phyloP scores from a whole-genome alignment of 2,113 vertebrate genomes.

The Puffinus mauretanicus region DNA sequence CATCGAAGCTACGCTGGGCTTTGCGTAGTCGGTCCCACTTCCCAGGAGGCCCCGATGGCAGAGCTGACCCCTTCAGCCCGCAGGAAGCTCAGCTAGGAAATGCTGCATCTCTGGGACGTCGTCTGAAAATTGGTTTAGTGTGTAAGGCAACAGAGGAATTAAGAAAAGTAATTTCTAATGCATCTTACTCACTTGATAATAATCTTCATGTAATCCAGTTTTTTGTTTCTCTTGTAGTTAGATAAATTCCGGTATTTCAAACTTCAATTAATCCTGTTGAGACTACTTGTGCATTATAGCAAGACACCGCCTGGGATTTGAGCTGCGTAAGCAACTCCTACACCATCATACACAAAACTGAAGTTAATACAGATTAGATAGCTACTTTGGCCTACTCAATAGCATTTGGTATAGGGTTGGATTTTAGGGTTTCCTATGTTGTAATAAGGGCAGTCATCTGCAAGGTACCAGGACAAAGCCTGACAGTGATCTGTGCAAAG shows the following conservation, averaged over 20 bases:
- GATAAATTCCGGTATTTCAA: not conserved
- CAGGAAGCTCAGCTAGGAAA: not conserved
- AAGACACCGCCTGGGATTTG: not conserved
- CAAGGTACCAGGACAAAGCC: not conserved
- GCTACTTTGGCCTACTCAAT: not conserved
- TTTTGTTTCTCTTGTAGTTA: not conserved
- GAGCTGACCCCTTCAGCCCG: not conserved
- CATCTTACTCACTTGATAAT: not conserved
- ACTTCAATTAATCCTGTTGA: not conserved
- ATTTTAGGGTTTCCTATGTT: not conserved
- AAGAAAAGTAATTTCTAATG: not conserved
- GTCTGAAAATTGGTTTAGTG: not conserved
- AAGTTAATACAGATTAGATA: not conserved
- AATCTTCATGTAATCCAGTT: not conserved
- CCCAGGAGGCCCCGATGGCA: not conserved
- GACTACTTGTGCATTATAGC: not conserved
- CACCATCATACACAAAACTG: not conserved
- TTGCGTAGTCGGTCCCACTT: accelerated
- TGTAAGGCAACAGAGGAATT: not conserved
- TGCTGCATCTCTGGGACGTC: accelerated
- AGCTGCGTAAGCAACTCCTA: not conserved
- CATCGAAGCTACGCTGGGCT: not conserved
- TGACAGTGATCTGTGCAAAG: not conserved
- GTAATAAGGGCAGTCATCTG: not conserved
- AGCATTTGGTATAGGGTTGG: not conserved